Evolutionary conservation across 2,888 invertebrate genomes (phyloP).

Genomic region (Uloborus plumipes): DNA sequence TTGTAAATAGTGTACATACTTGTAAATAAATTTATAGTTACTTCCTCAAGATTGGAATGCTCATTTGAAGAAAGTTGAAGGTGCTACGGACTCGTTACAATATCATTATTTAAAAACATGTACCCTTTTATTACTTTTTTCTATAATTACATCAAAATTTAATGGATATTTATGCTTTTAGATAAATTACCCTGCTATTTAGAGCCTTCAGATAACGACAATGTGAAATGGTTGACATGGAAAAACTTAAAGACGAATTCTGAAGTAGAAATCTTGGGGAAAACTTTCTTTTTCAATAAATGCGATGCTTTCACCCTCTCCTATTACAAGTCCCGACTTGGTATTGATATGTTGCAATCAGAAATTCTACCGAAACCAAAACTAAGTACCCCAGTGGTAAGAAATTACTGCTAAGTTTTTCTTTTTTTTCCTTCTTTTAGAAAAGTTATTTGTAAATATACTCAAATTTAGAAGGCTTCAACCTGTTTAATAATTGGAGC

Average conservation of each 20-base stretch:
- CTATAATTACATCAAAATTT: not conserved
- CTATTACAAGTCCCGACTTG: conserved; percentile 12
- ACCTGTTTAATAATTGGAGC: no score
- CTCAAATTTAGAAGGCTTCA: no score
- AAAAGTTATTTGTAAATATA: no score
- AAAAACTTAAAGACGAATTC: conserved; percentile 5
- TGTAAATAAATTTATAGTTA: no score
- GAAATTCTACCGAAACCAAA: conserved; percentile 27
- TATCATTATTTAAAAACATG: no score
- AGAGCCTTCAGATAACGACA: conserved; percentile 19
- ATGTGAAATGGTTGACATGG: conserved; percentile 13
- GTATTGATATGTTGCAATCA: conserved; percentile 19
- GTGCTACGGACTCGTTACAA: no score
- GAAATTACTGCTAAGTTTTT: no score
- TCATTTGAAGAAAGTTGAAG: no score
- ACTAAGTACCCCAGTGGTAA: not conserved
- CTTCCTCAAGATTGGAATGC: no score
- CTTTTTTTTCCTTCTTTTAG: no score
- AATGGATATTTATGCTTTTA: not conserved
- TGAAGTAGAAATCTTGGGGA: conserved; percentile 25
- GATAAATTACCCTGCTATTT: conserved; percentile 30
- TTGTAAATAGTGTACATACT: no score
- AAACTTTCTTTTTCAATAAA: conserved; percentile 26
- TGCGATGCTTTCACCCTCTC: conserved; percentile 22
- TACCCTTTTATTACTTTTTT: no score